Base-by-base conservation (phyloP, 2,113 vertebrate genomes). In the Diphyllodes magnificus region DNA sequence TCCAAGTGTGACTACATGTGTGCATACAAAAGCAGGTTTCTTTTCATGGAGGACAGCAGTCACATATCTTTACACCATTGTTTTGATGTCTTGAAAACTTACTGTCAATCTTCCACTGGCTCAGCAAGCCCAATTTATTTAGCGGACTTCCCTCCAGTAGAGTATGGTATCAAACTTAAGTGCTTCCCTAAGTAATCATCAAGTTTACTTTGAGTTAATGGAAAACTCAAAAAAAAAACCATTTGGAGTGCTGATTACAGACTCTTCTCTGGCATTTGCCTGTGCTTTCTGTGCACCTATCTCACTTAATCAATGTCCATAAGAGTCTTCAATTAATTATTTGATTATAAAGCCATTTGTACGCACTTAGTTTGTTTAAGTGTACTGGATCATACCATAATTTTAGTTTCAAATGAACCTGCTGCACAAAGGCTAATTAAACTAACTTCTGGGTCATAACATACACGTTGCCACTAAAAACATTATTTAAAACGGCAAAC, bases 281-380 rank as follows among this genome's bases (percentile, higher is more conserved):
- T 68, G 35, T 86, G 56, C 59, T 81, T 77, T 80, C 90, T 70
- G 63, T 73, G 49, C 63, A 90, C 33, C 79, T 35, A 68, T 49
- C 83, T 81, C 64, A 82, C 70, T 97, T 97, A 93, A 95, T 82
- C 95, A 94, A 86, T 40, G 82, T 87, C 88, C 59, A 82, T 64
- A 80, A 80, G 87, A 92, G 66, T 82, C 79, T 96, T 93, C 95
- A 93, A 91, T 92, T 97, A 97, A 98, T 97, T 97, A 96, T 93
- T 97, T 97, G 73, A 97, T 97, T 97, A 98, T 85, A 95, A 97
- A 97, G 70, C 75, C 93, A 95, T 96, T 97, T 96, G 33, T 91
- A 97, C 8, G 15, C 50, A 78, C 95, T 97, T 94, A 73, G 54
- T 96, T 82, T 96, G 63, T 95, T 82, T 96, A 97, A 97, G 96